These are phyloP conservation scores for Malurus alboscapulatus DNA, from an alignment of 2,113 vertebrate genomes.

Conservation along the genomic window DNA sequence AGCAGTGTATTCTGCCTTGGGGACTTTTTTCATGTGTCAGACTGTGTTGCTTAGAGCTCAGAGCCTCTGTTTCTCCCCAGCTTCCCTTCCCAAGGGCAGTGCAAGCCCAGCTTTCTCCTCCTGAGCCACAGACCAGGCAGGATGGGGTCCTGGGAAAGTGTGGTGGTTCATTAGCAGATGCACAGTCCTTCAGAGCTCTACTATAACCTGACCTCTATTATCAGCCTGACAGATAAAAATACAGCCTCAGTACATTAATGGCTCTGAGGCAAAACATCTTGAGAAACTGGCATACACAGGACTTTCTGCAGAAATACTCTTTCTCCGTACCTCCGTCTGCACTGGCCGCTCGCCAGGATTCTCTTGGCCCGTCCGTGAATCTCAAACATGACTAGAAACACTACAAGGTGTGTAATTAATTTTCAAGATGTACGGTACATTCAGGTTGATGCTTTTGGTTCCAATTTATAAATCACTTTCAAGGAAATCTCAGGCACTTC, in stretches of 20 bases:
- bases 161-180: background rate
- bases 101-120: background rate
- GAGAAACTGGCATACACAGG: background rate
- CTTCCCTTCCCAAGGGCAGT: background rate
- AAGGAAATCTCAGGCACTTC: conserved; percentile 28
- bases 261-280: conserved; percentile 46
- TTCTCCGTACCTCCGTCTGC: background rate
- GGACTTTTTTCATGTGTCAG: background rate
- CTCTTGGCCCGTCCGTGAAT: background rate
- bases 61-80: background rate
- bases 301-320: background rate
- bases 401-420: conserved; percentile 50
- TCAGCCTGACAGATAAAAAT: conserved; percentile 40
- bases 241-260: conserved; percentile 35
- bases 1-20: background rate
- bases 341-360: background rate
- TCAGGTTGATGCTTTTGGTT: conserved; percentile 34
- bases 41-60: background rate
- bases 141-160: background rate
- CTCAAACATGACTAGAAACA: background rate
- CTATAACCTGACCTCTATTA: conserved; percentile 18
- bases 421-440: conserved; percentile 21
- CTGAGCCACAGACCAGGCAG: background rate
- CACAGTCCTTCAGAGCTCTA: background rate
- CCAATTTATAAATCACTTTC: conserved; percentile 39